These are phyloP conservation scores for Sinocyclocheilus maitianheensis DNA, from an alignment of 2,113 vertebrate species.

Conservation along the genomic window DNA sequence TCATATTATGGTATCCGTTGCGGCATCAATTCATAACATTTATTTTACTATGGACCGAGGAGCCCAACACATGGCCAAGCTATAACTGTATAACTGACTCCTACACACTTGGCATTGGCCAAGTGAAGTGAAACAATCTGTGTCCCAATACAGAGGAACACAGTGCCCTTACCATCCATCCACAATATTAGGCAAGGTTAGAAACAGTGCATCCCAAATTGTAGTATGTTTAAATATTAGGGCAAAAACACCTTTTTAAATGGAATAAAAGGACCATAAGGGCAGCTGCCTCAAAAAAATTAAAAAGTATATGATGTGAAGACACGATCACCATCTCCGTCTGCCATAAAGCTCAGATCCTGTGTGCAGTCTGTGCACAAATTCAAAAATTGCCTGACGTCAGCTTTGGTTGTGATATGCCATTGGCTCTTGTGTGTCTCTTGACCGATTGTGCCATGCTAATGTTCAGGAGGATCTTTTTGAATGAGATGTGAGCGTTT, in stretches of 20 bases:
- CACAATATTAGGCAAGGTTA: not conserved
- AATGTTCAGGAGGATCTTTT: too few relatives aligned
- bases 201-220: not conserved
- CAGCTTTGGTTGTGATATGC: too few relatives aligned
- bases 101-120: not conserved
- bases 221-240: not conserved
- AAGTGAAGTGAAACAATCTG: not conserved
- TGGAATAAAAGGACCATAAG: not conserved
- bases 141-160: not conserved
- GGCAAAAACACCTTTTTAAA: not conserved
- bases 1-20: constrained; percentile 1
- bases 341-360: too few relatives aligned
- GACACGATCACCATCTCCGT: too few relatives aligned
- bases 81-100: constrained; percentile 16
- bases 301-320: not conserved
- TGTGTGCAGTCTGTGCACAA: too few relatives aligned
- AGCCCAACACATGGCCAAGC: not conserved
- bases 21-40: not conserved
- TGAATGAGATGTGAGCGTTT: too few relatives aligned
- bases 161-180: not conserved
- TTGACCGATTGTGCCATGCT: too few relatives aligned
- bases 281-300: not conserved
- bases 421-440: too few relatives aligned
- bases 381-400: too few relatives aligned
- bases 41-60: not conserved